These are phyloP conservation scores for Lepidurus packardi DNA, from an alignment of 1,140 invertebrate genomes.

Conservation along the genomic window DNA sequence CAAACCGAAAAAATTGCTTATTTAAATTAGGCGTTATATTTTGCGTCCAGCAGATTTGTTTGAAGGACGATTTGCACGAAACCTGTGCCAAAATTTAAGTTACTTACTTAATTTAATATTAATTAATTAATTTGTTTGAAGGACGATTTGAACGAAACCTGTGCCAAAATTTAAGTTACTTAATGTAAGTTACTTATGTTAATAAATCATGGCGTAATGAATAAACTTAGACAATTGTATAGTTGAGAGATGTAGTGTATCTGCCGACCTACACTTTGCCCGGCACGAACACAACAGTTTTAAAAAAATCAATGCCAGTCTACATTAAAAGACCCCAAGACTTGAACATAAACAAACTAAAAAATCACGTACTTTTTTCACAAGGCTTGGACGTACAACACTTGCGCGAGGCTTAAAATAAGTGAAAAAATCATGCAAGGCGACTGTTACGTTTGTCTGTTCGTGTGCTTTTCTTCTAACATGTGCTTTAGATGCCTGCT, in stretches of 20 bases:
- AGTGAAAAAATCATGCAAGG: not conserved
- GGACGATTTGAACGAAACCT: too few species aligned
- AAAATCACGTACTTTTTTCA: conserved; percentile 10
- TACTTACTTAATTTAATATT: too few species aligned
- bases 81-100: too few species aligned
- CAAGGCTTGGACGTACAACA: conserved; percentile 21
- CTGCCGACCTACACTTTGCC: not conserved
- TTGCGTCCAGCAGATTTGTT: too few species aligned
- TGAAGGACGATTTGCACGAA: too few species aligned
- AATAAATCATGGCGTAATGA: too few species aligned
- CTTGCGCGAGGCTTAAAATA: not conserved
- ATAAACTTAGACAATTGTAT: too few species aligned
- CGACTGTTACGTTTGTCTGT: conserved; percentile 4
- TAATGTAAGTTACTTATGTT: too few species aligned
- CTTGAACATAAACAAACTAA: not conserved
- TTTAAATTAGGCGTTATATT: too few species aligned
- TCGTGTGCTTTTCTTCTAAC: not conserved
- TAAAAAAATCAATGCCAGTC: not conserved
- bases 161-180: too few species aligned
- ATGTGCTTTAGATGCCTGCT: not conserved
- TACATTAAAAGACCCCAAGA: not conserved
- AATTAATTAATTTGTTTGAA: too few species aligned
- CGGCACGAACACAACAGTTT: not conserved
- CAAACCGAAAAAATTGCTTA: too few species aligned
- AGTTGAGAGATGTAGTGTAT: not conserved